Conservation (phyloP, 1,140 invertebrate genomes). For the Papilio dardanus region DNA sequence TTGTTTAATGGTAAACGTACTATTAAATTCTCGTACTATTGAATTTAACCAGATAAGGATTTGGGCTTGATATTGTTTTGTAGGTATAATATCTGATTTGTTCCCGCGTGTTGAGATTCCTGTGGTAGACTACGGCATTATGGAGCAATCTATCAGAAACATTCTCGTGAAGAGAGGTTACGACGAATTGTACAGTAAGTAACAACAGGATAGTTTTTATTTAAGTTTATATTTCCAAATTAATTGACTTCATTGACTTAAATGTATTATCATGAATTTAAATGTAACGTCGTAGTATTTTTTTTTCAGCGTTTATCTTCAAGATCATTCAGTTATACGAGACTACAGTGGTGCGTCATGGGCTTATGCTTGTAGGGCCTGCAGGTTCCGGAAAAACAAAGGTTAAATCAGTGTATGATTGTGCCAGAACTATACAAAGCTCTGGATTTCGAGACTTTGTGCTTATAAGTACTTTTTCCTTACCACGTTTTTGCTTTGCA, state of each 20-base stretch:
- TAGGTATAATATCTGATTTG: constrained; percentile 94
- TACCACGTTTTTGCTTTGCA: constrained; percentile 63
- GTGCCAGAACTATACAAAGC: not conserved
- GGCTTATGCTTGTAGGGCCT: constrained; percentile 92
- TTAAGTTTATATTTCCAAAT: not conserved
- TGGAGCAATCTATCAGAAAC: constrained; percentile 81
- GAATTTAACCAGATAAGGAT: not conserved
- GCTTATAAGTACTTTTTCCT: not conserved
- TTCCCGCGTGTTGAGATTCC: constrained; percentile 92
- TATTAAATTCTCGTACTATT: no score
- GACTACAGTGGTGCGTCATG: constrained; percentile 91
- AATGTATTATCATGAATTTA: no score
- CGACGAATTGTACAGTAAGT: constrained; percentile 80
- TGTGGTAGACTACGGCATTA: constrained; percentile 87
- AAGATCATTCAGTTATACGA: constrained; percentile 92
- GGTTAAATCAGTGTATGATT: constrained; percentile 70
- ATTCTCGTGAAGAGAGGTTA: constrained; percentile 78
- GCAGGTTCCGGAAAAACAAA: constrained; percentile 89
- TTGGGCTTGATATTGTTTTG: constrained; percentile 8
- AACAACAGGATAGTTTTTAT: not conserved
- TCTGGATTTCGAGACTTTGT: not conserved
- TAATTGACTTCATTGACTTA: not conserved
- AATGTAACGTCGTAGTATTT: not conserved
- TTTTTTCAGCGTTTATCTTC: constrained; percentile 85
- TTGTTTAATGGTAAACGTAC: constrained; percentile 86